Conservation (phyloP, 1,140 invertebrate genomes). For the Papilio polyxenes region DNA sequence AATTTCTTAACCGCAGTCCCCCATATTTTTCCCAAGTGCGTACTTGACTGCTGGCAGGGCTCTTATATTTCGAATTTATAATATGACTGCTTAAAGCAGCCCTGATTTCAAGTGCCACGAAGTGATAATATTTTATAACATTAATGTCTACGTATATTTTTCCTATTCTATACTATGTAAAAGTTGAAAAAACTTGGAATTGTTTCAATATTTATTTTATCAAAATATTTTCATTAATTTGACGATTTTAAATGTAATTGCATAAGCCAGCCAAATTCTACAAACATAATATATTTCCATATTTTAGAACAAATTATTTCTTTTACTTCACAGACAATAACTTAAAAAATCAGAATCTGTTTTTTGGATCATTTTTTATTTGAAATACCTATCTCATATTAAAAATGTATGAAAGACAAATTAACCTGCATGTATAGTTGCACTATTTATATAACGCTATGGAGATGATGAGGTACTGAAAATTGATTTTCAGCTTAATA, state of each 20-base stretch:
- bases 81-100: slow-evolving; percentile 37
- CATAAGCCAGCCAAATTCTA: too few species aligned
- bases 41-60: slow-evolving; percentile 30
- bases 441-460: background rate
- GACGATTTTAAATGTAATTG: too few species aligned
- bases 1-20: slow-evolving; percentile 29
- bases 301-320: too few species aligned
- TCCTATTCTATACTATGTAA: background rate
- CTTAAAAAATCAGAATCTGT: too few species aligned
- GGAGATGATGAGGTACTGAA: slow-evolving; percentile 20
- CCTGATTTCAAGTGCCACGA: slow-evolving; percentile 24
- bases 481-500: slow-evolving; percentile 36
- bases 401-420: too few species aligned
- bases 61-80: slow-evolving; percentile 37
- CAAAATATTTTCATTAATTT: too few species aligned
- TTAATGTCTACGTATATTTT: background rate
- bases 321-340: too few species aligned
- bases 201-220: too few species aligned
- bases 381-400: background rate
- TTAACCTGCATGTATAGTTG: background rate
- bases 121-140: slow-evolving; percentile 32
- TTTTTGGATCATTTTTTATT: too few species aligned
- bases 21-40: slow-evolving; percentile 38
- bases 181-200: too few species aligned
- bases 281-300: too few species aligned